These are phyloP conservation scores for Cylindroiulus punctatus DNA, from an alignment of 2,888 invertebrate genomes.

Conservation along the genomic window DNA sequence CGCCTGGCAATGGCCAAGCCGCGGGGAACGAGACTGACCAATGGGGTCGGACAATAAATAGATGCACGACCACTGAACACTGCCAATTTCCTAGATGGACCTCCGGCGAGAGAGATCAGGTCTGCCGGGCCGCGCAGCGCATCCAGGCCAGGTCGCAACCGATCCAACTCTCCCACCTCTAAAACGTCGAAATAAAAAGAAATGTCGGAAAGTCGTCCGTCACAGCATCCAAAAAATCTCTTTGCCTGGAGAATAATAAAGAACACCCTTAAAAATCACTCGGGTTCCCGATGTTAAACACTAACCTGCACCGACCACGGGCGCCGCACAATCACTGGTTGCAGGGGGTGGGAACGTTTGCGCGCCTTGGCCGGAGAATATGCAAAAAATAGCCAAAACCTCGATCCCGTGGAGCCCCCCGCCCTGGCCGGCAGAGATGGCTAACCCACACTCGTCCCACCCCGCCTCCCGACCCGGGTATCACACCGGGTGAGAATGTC, in stretches of 20 bases:
- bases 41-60: neutral
- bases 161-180: conserved; percentile 10
- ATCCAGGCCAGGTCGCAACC: neutral
- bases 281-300: conserved; percentile 18
- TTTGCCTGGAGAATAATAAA: neutral
- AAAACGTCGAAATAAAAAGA: conserved; percentile 18
- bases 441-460: neutral
- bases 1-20: neutral
- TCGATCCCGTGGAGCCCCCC: neutral
- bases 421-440: neutral
- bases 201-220: conserved; percentile 5
- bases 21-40: neutral
- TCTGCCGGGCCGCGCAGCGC: neutral
- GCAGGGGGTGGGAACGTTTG: neutral
- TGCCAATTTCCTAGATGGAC: neutral
- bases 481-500: neutral
- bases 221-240: conserved; percentile 7
- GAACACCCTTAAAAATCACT: conserved; percentile 18
- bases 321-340: conserved; percentile 9
- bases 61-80: neutral
- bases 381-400: neutral
- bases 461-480: conserved; percentile 3
- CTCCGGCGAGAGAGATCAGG: neutral
- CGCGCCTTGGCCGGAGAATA: neutral
- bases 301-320: conserved; percentile 18